These are phyloP conservation scores for Aproaerema taeniolella DNA, from an alignment of 2,888 invertebrate species.

Conservation along the genomic window DNA sequence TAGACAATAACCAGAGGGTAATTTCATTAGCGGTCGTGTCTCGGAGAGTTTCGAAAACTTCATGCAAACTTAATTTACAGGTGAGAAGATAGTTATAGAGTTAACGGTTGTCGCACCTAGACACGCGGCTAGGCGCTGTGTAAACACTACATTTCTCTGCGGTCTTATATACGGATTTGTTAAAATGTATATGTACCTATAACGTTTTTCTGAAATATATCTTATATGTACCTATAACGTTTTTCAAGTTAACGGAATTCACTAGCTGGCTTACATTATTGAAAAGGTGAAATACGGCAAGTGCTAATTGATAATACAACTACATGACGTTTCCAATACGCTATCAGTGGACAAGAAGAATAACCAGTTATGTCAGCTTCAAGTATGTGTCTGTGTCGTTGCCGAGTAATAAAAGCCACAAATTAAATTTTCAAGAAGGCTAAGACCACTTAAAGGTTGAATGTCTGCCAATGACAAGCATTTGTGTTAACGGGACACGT, in stretches of 20 bases:
- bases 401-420: slow-evolving; percentile 14
- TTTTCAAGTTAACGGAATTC: no score
- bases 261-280: no score
- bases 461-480: slow-evolving; percentile 4
- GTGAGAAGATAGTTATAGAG: slow-evolving; percentile 4
- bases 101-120: slow-evolving; percentile 9
- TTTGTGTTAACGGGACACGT: slow-evolving; percentile 6
- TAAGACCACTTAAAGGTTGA: slow-evolving; percentile 10
- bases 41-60: slow-evolving; percentile 32
- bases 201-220: no score
- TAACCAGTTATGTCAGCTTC: slow-evolving; percentile 31
- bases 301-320: slow-evolving; percentile 42
- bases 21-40: slow-evolving; percentile 45
- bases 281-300: slow-evolving; percentile 17
- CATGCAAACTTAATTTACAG: no score
- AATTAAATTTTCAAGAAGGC: slow-evolving; percentile 10
- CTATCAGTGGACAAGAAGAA: slow-evolving; percentile 23
- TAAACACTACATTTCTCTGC: no score
- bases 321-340: slow-evolving; percentile 33
- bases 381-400: slow-evolving; percentile 2
- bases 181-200: no score
- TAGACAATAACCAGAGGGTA: slow-evolving; percentile 47
- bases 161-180: no score
- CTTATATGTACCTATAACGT: no score
- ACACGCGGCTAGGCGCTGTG: no score